Evolutionary conservation across 2,888 invertebrate species (phyloP).

Genomic region (Endotricha flammealis): DNA sequence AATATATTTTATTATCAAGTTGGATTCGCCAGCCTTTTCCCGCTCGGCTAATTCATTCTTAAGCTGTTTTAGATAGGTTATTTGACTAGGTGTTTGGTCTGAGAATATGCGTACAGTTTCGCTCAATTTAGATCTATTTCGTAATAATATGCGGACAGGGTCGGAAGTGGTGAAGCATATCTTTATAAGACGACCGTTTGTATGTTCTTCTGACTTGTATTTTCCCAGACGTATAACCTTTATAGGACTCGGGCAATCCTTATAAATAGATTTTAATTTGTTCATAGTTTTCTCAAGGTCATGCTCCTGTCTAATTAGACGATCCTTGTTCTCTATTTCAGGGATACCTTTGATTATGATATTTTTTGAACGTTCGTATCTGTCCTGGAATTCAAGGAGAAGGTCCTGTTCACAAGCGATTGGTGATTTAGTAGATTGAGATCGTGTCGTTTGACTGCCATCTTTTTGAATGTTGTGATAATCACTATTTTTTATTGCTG

Average conservation of each 20-base stretch:
- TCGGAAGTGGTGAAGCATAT: background rate
- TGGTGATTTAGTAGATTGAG: background rate
- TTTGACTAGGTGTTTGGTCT: slow-evolving; percentile 1
- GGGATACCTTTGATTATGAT: slow-evolving; percentile 1
- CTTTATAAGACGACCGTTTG: background rate
- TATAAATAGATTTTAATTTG: background rate
- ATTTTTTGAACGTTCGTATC: background rate
- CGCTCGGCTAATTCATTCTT: background rate
- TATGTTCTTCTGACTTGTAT: background rate
- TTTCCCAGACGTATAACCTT: slow-evolving; percentile 1
- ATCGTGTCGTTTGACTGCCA: background rate
- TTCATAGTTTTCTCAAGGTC: background rate
- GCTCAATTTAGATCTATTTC: background rate
- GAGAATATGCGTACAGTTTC: background rate
- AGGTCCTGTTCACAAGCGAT: slow-evolving; percentile 1
- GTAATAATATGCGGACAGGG: background rate
- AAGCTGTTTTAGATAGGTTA: background rate
- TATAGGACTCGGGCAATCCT: background rate
- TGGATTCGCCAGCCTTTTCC: slow-evolving; percentile 1
- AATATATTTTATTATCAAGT: slow-evolving; percentile 10
- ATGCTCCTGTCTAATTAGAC: background rate
- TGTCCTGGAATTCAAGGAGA: no score
- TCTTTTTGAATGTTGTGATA: background rate
- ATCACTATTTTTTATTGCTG: background rate
- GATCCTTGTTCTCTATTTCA: background rate